Evolutionary conservation across 2,797 vertebrate species (phyloP).

Genomic region (Balearica regulorum): DNA sequence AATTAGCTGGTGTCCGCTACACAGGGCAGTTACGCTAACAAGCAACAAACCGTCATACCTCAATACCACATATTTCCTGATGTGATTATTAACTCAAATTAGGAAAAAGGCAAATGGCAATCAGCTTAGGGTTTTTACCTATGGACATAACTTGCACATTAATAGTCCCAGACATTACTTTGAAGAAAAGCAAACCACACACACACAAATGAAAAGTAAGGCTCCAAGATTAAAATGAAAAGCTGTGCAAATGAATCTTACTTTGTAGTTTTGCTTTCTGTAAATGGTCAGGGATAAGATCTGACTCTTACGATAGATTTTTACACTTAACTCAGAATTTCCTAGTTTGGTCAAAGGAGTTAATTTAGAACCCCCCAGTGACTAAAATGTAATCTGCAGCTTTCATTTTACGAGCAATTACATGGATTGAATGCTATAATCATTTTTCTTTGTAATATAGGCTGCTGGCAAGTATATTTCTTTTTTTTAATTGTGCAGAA

Average conservation of each 20-base stretch:
- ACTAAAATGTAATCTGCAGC: background rate
- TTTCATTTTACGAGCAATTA: constrained; percentile 2
- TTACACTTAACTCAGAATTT: background rate
- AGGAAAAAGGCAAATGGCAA: background rate
- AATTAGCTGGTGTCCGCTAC: background rate
- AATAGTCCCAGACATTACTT: background rate
- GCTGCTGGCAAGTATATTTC: background rate
- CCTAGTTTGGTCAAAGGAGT: background rate
- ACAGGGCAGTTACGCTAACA: background rate
- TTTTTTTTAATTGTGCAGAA: background rate
- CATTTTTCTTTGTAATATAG: background rate
- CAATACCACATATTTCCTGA: no score
- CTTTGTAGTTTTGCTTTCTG: background rate
- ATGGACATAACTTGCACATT: background rate
- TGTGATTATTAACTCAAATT: background rate
- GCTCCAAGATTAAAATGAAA: background rate
- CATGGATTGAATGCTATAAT: background rate
- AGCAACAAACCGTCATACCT: background rate
- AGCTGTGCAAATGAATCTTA: background rate
- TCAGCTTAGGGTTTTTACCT: background rate
- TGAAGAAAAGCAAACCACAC: background rate
- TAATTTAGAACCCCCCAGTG: background rate
- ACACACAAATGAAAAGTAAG: background rate
- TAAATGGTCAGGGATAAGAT: background rate
- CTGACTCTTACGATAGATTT: background rate